Base-by-base conservation (phyloP, 2,888 invertebrate genomes). In the Cremastobaeus sp. region DNA sequence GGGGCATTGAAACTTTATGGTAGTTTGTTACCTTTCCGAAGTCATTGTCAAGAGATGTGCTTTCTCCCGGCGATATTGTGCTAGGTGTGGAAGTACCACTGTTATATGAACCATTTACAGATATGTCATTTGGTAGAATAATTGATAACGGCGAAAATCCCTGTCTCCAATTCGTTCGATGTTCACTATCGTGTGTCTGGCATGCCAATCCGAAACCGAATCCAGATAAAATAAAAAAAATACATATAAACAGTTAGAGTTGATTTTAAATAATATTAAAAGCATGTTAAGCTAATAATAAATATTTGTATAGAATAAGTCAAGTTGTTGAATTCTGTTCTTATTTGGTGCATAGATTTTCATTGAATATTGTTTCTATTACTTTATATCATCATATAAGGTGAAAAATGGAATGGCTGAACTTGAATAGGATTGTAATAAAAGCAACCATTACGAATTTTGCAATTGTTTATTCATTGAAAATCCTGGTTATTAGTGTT, bases 31-130 rank as follows among this genome's bases (percentile, higher is more conserved):
- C 86, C 83, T 86, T 86, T 78, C 85, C 86, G 43, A 87, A 79
- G 62, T 86, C 87, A 68, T 87, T 86, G 69, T 86, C 87, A 17
- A 87, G 79, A 32, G 86, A 84, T 9, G 84, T 82, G 73, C 84
- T 86, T 68, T 88, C 88, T 11, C 88, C 89, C 0, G 89, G 89
- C 66, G 89, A 89, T 70, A 89, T 88, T 32, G 89, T 89, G 64
- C 89, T 89, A 1, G 89, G 89, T 3, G 89, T 89, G 18, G 88
- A 88, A 11, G 87, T 85, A 18, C 88, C 88, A 77, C 89, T 86
- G 77, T 83, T 84, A 75, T 83, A 86, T 15, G 85, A 84, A 30
- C 85, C 86, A 70, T 85, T 85, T 45, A 83, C 74, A 32, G 79
- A 71, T 11, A 79, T 60, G 65, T 86, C 86, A 59, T 83, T 83